Conservation (phyloP, 1,140 invertebrate species). For the Drosophila leontia region DNA sequence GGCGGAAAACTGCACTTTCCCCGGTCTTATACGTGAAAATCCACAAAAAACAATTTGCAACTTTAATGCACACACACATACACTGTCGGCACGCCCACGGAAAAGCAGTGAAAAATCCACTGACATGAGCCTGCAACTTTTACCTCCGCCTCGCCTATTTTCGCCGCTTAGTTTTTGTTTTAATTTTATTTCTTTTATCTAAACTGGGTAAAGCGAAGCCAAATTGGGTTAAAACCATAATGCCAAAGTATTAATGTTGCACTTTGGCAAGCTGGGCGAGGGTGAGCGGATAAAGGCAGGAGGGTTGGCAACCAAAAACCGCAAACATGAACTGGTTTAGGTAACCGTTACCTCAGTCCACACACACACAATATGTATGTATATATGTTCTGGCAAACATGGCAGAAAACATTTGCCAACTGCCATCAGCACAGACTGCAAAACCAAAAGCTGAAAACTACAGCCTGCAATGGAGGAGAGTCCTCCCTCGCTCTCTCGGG, state of each 20-base stretch:
- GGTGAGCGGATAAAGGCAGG: background rate
- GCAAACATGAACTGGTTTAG: conserved; percentile 49
- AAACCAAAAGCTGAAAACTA: conserved; percentile 10
- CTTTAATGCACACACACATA: conserved; percentile 41
- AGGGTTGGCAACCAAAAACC: conserved; percentile 32
- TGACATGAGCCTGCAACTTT: conserved; percentile 42
- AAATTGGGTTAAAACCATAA: conserved; percentile 79
- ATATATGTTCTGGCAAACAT: conserved; percentile 41
- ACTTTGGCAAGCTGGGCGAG: conserved; percentile 13
- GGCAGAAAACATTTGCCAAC: conserved; percentile 58
- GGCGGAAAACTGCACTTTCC: conserved; percentile 31
- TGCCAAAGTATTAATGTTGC: conserved; percentile 74
- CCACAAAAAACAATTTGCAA: conserved; percentile 66
- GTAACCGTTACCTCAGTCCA: conserved; percentile 34
- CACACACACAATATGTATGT: conserved; percentile 5
- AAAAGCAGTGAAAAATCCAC: conserved; percentile 44
- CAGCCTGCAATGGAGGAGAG: conserved; percentile 27
- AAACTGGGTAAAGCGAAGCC: conserved; percentile 48
- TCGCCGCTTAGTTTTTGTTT: conserved; percentile 10
- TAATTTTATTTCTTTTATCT: conserved; percentile 31
- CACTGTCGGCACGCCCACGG: conserved; percentile 25
- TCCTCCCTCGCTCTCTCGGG: conserved; percentile 3
- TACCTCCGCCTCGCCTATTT: conserved; percentile 25
- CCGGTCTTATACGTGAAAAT: conserved; percentile 34
- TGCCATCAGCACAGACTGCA: conserved; percentile 50